Percentiles rank a stretch among this genome's conserved stretches.
Evolutionary conservation across 2,113 vertebrate genomes (phyloP).

Genomic region (Rhegmatorhina hoffmannsi): DNA sequence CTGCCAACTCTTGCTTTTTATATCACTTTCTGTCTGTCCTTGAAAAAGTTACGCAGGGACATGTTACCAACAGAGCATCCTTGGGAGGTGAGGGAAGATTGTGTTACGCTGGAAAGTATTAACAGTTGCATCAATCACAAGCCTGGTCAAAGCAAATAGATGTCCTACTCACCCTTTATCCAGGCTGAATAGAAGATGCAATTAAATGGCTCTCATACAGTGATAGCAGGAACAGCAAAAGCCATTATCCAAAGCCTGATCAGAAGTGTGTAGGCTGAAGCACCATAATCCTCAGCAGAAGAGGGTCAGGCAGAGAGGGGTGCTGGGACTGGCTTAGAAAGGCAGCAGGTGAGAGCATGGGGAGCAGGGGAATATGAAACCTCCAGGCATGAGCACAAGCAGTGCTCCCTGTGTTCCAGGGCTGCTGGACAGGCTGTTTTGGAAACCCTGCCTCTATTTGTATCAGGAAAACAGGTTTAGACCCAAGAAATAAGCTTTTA

Average conservation of each 20-base stretch:
- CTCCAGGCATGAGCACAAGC: not conserved
- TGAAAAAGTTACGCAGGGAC: constrained; percentile 41
- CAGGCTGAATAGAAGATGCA: constrained; percentile 51
- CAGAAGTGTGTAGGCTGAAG: not conserved
- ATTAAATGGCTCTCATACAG: constrained; percentile 45
- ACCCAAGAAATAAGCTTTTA: not conserved
- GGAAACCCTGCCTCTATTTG: not conserved
- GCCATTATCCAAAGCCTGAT: not conserved
- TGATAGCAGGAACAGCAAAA: not conserved
- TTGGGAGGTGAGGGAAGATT: constrained; percentile 56
- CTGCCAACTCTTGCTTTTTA: not conserved
- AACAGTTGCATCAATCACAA: constrained; percentile 62
- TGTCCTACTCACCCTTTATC: constrained; percentile 54
- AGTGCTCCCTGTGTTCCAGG: fast-evolving
- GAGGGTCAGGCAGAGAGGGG: not conserved
- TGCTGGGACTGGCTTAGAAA: not conserved
- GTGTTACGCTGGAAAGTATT: constrained; percentile 59
- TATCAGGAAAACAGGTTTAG: not conserved
- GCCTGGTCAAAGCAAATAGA: constrained; percentile 57
- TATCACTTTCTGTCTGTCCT: constrained; percentile 23
- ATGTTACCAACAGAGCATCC: constrained; percentile 10
- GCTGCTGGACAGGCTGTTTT: not conserved
- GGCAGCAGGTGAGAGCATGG: not conserved
- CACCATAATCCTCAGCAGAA: not conserved
- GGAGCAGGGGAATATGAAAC: fast-evolving